Base-by-base conservation (phyloP, 2,113 vertebrate species). In the Marcusenius ussheri region DNA sequence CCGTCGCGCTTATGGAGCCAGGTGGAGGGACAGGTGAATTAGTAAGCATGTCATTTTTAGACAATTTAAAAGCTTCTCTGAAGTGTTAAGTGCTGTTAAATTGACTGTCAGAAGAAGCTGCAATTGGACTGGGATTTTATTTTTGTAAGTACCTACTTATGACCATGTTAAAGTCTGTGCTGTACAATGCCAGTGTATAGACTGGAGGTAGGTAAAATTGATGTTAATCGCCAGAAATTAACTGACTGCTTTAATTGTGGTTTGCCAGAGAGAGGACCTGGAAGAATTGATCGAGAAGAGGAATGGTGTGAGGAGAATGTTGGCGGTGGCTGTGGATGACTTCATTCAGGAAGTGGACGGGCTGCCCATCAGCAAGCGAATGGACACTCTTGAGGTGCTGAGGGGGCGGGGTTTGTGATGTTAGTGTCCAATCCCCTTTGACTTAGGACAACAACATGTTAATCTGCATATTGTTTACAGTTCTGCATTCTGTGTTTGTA, bases 261-360 rank as follows among this genome's bases (percentile, higher is more conserved):
- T 91, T 1, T 85, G 83, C 74, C 91, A 94, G 91, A 66, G 95
- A 94, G 92, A 91, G 89, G 93, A 96, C 92, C 77, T 92, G 56
- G 93, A 91, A 90, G 50, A 91, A 88, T 91, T 96, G 89, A 94
- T 97, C 89, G 87, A 70, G 4, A 56, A 51, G 35, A 95, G 96
- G 88, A 95, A 97, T 91, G 93, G 94, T 53, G 87, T 94, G 3
- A 93, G 95, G 15, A 90, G 93, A 89, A 92, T 91, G 21, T 93
- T 97, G 31, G 92, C 90, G 11, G 89, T 89, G 87, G 92, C 93
- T 89, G 91, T 83, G 0, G 93, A 96, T 53, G 90, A 92, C 90
- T 95, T 96, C 66, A 94, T 96, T 93, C 74, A 93, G 89, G 95
- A 96, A 91, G 94, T 95, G 89, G 93, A 96, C 92, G 90, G 93